These are phyloP conservation scores for Drosophila mulleri DNA, from an alignment of 2,888 invertebrate genomes.

Conservation along the genomic window DNA sequence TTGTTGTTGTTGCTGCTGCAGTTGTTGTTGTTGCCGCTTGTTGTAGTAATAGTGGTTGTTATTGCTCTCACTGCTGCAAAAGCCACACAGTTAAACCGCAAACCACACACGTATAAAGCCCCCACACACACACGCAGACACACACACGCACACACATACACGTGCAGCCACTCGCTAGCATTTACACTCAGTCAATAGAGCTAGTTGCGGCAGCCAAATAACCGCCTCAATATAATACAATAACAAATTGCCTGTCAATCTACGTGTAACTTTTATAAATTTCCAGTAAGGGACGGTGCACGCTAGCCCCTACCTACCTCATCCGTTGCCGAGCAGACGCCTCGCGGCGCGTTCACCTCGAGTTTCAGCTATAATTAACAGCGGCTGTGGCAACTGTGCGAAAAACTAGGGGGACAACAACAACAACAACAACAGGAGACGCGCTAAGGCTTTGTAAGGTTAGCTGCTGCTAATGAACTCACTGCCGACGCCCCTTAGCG, in stretches of 20 bases:
- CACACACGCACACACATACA: conserved; percentile 10
- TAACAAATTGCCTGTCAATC: conserved; percentile 81
- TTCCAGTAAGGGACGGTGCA: conserved; percentile 50
- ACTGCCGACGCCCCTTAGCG: conserved; percentile 46
- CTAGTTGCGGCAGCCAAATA: conserved; percentile 54
- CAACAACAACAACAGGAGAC: conserved; percentile 2
- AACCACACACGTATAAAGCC: conserved; percentile 19
- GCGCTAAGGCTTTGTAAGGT: conserved; percentile 58
- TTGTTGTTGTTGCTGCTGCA: not conserved
- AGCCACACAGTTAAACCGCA: conserved; percentile 61
- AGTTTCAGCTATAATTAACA: conserved; percentile 71
- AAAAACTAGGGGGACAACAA: conserved; percentile 32
- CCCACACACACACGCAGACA: conserved; percentile 12
- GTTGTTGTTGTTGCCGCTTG: conserved; percentile 4
- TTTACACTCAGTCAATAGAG: conserved; percentile 59
- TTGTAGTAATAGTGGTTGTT: conserved; percentile 13
- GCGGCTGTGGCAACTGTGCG: conserved; percentile 51
- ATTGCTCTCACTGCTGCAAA: conserved; percentile 16
- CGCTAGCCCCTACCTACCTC: conserved; percentile 8
- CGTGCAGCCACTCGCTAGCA: conserved; percentile 18
- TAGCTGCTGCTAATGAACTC: conserved; percentile 64
- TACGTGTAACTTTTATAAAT: conserved; percentile 82
- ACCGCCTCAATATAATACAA: conserved; percentile 63
- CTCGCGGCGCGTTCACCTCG: conserved; percentile 40
- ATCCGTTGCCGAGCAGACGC: conserved; percentile 22